Conservation (phyloP, 2,888 invertebrate species). For the Parthenolecanium corni region DNA sequence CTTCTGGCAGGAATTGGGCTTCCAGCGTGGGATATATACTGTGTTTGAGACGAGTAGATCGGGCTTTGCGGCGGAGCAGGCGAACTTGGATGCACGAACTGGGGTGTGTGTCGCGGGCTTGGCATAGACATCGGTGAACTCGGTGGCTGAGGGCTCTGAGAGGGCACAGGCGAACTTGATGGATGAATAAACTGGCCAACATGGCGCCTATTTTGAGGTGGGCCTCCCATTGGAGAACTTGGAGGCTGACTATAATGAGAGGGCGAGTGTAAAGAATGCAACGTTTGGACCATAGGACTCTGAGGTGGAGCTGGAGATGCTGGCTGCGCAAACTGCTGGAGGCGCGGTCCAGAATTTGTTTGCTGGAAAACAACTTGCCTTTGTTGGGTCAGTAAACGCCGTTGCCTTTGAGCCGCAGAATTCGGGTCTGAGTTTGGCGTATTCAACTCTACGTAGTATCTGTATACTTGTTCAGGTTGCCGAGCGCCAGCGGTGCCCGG, state of each 20-base stretch:
- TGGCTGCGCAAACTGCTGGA: slow-evolving; percentile 38
- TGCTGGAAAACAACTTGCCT: slow-evolving; percentile 35
- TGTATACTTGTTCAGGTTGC: slow-evolving; percentile 4
- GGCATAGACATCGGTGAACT: slow-evolving; percentile 7
- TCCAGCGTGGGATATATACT: slow-evolving; percentile 36
- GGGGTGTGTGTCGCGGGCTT: slow-evolving; percentile 6
- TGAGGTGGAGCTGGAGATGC: slow-evolving; percentile 42
- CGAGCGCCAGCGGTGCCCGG: neutral
- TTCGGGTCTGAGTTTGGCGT: slow-evolving; percentile 22
- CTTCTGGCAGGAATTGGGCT: slow-evolving; percentile 38
- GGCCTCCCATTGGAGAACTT: slow-evolving; percentile 32
- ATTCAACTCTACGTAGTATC: slow-evolving; percentile 32
- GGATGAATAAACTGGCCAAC: slow-evolving; percentile 34
- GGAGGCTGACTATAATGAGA: slow-evolving; percentile 30
- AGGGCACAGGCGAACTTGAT: slow-evolving; percentile 31
- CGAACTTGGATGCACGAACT: slow-evolving; percentile 34
- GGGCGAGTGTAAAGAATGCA: slow-evolving; percentile 16
- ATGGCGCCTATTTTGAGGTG: slow-evolving; percentile 32
- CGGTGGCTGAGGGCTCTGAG: slow-evolving; percentile 21
- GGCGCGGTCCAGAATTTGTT: slow-evolving; percentile 35
- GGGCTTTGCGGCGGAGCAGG: slow-evolving; percentile 33
- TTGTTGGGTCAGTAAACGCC: slow-evolving; percentile 32
- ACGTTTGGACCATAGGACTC: slow-evolving; percentile 32
- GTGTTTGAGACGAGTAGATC: slow-evolving; percentile 36
- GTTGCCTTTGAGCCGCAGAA: slow-evolving; percentile 31